Base-by-base conservation (phyloP, 1,140 invertebrate species). In the Camponotus pennsylvanicus region DNA sequence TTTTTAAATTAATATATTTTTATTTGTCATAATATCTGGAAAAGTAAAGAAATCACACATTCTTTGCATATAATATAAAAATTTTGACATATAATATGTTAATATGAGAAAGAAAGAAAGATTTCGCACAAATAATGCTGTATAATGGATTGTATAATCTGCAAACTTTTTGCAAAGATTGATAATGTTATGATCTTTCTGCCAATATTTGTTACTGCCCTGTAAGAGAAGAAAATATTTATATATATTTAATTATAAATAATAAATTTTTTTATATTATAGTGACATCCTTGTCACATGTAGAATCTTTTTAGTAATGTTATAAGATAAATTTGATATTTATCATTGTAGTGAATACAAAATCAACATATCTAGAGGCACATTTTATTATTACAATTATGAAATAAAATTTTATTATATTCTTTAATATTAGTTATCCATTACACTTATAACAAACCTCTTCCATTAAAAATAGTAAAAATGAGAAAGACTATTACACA, bases 381-480 rank as follows among this genome's bases (percentile, higher is more conserved):
- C 21, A 61, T 73, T 86, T 86, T 66, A 83, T 76, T 84, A 83
- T 52, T 52, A 27, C 73, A 86, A 71, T 80, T 66, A 66, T 42
- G 21, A 37, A 37, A 88, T 85, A 57, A 49, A 84, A 77, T 67
- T 87, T 67, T 78, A 77, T 84, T 67, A 59, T 76, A 63, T 78
- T 57, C 82, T 78, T 15, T 59, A 40, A 42, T 40, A 78, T 40
- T 52, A 40, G 27, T 11, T n/a, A 42, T 13, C 15, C 0, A 52
- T 83, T 45, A 61, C 9, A 45, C 9, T 85, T 40, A n/a, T 66
- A 52, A 52, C 49, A 52, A 52, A 52, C 15, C 49, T 52, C 49
- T 52, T 52, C 49, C 49, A 18, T 52, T 52, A 52, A 4, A 52
- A 52, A 18, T 27, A 27, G 1, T 27, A 27, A 13, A 52, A 52